Conservation (phyloP, 2,113 vertebrate genomes). For the Calidris pugnax region DNA sequence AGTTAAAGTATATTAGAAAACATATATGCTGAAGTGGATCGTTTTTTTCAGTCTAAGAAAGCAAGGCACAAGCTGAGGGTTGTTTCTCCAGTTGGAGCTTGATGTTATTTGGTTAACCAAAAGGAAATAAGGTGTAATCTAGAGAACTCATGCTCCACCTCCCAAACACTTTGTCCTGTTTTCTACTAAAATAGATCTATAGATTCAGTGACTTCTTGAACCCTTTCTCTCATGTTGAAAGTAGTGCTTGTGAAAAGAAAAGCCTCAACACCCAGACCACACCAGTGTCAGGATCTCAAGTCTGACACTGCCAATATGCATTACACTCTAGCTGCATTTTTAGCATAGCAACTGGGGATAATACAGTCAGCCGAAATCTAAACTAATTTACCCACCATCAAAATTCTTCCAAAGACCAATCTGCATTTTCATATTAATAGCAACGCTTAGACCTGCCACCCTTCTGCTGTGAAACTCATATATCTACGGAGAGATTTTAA, state of each 20-base stretch:
- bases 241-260: not conserved
- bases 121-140: not conserved
- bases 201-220: constrained; percentile 39
- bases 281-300: constrained; percentile 5
- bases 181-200: not conserved
- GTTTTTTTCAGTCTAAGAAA: not conserved
- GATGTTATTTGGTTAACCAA: constrained; percentile 19
- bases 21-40: constrained; percentile 1
- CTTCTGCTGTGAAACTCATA: constrained; percentile 21
- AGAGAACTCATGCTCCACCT: not conserved
- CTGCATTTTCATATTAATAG: constrained; percentile 26
- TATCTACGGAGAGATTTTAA: constrained; percentile 17
- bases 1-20: constrained; percentile 56
- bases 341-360: constrained; percentile 39
- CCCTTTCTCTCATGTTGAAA: not conserved
- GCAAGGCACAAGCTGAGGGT: not conserved
- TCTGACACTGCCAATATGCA: not conserved
- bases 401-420: constrained; percentile 48
- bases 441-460: not conserved
- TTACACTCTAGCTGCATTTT: constrained; percentile 41
- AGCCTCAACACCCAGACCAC: not conserved
- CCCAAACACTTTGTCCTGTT: not conserved
- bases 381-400: constrained; percentile 60
- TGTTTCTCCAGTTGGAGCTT: not conserved
- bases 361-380: constrained; percentile 59